Percentiles rank a stretch among this genome's conserved stretches.
These are phyloP conservation scores for Plestiodon gilberti DNA, from an alignment of 2,113 vertebrate genomes.

Conservation along the genomic window DNA sequence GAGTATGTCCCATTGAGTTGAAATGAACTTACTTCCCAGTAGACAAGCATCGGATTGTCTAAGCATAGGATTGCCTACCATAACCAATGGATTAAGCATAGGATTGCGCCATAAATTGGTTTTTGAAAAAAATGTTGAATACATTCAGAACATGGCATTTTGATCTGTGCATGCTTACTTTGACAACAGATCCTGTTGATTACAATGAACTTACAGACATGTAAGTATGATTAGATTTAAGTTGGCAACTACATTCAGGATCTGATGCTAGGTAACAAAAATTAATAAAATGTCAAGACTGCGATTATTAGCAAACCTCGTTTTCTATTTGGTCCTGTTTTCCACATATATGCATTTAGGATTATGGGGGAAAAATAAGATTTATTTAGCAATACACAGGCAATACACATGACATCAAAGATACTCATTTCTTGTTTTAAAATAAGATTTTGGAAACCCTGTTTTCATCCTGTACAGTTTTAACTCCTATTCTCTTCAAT, in stretches of 20 bases:
- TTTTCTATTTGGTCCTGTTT: background rate
- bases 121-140: constrained; percentile 11
- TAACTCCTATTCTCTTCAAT: background rate
- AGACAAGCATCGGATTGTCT: too few relatives aligned
- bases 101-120: too few relatives aligned
- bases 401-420: background rate
- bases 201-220: background rate
- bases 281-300: constrained; percentile 1
- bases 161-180: background rate
- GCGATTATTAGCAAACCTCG: background rate
- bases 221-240: background rate
- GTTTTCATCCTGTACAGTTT: background rate
- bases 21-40: too few relatives aligned
- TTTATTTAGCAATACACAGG: background rate
- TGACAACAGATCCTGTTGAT: too few relatives aligned
- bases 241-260: background rate
- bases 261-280: background rate
- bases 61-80: too few relatives aligned
- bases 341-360: background rate
- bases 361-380: too few relatives aligned
- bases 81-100: too few relatives aligned
- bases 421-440: background rate
- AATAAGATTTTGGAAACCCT: background rate
- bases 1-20: too few relatives aligned
- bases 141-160: background rate